Base-by-base conservation (phyloP, 1,140 invertebrate genomes). In the Drosophila rhopaloa region DNA sequence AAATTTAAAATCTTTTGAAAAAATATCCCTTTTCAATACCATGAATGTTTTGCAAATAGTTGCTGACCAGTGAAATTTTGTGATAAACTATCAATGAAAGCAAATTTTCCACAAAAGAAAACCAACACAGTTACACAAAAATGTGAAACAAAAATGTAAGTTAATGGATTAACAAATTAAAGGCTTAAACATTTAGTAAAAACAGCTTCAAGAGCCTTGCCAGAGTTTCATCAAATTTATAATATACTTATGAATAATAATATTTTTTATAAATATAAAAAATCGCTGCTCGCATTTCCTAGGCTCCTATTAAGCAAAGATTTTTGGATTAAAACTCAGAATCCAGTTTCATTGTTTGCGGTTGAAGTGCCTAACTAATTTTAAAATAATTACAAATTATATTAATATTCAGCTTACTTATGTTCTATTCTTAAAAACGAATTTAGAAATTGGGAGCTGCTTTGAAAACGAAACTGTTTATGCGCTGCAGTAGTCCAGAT, bases 71-170 rank as follows among this genome's bases (percentile, higher is more conserved):
- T 65, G 46, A 56, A 76, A 76, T 79, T 82, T 88, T 86, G 83
- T 86, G 83, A 86, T 89, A 84, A 75, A 85, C 81, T 90, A 78
- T 89, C 81, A 84, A 89, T 81, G 78, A 81, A 79, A 75, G 62
- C 56, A 60, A 76, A 70, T 54, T 81, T 78, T 86, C 61, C 81
- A 61, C 24, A 41, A 5, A 27, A 19, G 9, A 13, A 41, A 60
- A n/a, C n/a, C 5, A 50, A 60, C 29, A 73, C 19, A 65, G 44
- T 46, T 7, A 58, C 27, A 63, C 14, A 46, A 44, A 46, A 44
- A 48, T 40, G 35, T 16, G 50, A 41, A 62, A 14, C 19, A 9
- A 43, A 56, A 32, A 47, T 56, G 48, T 14, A 75, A 59, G 27
- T 16, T 66, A 66, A 32, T 46, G 8, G 13, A 44, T 40, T 37